phyloP scores from a whole-genome alignment of 2,113 vertebrate species.

The Anguilla rostrata region DNA sequence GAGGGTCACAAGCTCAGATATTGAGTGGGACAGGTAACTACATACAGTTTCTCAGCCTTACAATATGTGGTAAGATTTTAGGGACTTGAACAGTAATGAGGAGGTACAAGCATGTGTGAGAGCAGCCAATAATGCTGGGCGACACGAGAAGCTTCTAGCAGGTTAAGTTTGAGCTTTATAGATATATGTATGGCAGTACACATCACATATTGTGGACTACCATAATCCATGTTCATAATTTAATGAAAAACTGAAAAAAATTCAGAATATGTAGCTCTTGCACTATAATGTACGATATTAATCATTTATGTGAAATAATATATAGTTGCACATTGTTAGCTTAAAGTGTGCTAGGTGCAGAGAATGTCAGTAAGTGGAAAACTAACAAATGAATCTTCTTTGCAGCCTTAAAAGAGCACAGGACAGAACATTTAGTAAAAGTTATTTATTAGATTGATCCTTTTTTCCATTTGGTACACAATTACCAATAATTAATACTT shows the following conservation, averaged over 20 bases:
- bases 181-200: not conserved
- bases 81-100: not conserved
- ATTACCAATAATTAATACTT: conserved; percentile 26
- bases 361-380: not conserved
- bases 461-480: conserved; percentile 23
- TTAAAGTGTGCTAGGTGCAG: too few species aligned
- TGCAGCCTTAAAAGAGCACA: not conserved
- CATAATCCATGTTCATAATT: too few species aligned
- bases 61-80: not conserved
- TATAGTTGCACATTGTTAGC: too few species aligned
- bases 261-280: too few species aligned
- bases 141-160: not conserved
- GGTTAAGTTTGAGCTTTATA: not conserved
- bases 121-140: not conserved
- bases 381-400: not conserved
- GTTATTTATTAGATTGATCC: conserved; percentile 31
- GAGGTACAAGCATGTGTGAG: not conserved
- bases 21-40: not conserved
- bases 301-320: too few species aligned
- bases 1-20: too few species aligned
- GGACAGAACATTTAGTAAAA: conserved; percentile 28
- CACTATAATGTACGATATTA: too few species aligned
- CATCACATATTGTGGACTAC: too few species aligned
- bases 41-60: not conserved
- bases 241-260: too few species aligned